Evolutionary conservation across 2,888 invertebrate genomes (phyloP), one percentile per base, ranked within the genome.

Genomic region (Panzeria rudis): DNA sequence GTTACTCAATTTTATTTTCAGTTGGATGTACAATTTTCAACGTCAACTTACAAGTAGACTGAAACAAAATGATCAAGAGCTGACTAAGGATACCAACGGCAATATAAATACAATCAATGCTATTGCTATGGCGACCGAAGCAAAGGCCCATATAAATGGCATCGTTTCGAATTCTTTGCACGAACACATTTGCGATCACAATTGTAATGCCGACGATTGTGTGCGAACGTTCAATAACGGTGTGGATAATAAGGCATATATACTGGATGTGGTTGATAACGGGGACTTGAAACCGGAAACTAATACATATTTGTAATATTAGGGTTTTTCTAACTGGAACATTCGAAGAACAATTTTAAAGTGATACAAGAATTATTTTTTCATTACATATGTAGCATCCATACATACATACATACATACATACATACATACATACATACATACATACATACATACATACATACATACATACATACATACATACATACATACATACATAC

Each of bases 11-110:
- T 29, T 0, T 2, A 23, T 47, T 56, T 54, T 0, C 68, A 92
- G 92, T 8, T 92, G 92, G 92, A 92, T 92, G 92, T 92, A 92
- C 75, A 89, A 89, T 44, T 91, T 92, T 83, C 91, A 92, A 81
- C 88, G 91, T 50, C 83, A 88, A 23, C 88, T 89, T 38, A 87
- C 86, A 1, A 85, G 86, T 13, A 87, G 75, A 35, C 69, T 84
- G 4, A 50, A 86, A 44, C 69, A 62, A 1, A 64, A 71, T 8
- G 86, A 86, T 71, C 81, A 86, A 15, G 86, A 88, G 9, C 13
- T 83, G 13, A 61, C 59, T 17, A 89, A 90, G 75, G 90, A 91
- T 83, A 79, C 89, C 11, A 91, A 90, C 79, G 90, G 90, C 80
- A 90, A 89, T 38, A 88, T 91, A 32, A 91, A 89, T 78, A 85